Conservation (phyloP, 2,888 invertebrate species). For the Seladonia tumulorum region DNA sequence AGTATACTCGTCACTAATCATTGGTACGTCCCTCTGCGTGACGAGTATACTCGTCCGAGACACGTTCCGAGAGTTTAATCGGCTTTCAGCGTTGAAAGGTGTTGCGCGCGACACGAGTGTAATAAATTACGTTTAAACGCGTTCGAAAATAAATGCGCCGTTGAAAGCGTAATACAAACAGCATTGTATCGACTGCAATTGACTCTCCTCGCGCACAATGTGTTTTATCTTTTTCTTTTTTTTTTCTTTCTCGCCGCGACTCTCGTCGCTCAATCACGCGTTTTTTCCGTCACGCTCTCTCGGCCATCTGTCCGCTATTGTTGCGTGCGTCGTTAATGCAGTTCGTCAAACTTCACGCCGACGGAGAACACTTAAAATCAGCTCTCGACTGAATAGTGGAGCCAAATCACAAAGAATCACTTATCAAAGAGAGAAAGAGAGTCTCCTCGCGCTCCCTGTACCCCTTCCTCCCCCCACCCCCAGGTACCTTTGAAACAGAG, state of each 20-base stretch:
- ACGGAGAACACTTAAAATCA: constrained; percentile 15
- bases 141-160: not conserved
- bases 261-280: not conserved
- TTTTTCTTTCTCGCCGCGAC: constrained; percentile 6
- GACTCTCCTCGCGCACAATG: not conserved
- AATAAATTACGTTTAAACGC: not conserved
- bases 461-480: too few relatives aligned
- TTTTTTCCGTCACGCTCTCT: not conserved
- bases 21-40: not conserved
- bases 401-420: constrained; percentile 55
- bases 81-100: not conserved
- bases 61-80: not conserved
- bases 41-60: not conserved
- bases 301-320: constrained; percentile 38
- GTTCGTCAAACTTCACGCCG: constrained; percentile 24
- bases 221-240: not conserved
- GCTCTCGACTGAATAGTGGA: not conserved
- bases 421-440: constrained; percentile 26
- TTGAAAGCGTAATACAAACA: not conserved
- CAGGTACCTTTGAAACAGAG: constrained; percentile 20
- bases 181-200: not conserved
- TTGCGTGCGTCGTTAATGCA: constrained; percentile 48
- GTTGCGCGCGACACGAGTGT: not conserved
- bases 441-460: not conserved
- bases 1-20: too few relatives aligned